phyloP scores from a whole-genome alignment of 2,113 vertebrate genomes.

The Emydocephalus ijimae region DNA sequence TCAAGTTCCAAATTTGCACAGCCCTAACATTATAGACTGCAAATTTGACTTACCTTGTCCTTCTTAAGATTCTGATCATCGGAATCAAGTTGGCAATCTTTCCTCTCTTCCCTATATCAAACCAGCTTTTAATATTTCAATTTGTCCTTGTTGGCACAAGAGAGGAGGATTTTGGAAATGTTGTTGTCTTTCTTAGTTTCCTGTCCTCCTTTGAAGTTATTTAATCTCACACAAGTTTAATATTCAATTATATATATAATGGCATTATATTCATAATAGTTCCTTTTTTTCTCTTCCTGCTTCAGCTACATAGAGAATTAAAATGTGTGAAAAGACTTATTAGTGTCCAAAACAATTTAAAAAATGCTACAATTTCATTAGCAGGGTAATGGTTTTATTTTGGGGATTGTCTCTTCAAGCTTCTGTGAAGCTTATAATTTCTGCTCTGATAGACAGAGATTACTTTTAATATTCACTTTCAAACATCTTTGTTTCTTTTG shows the following conservation, averaged over 20 bases:
- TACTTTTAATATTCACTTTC: conserved; percentile 56
- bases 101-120: background rate
- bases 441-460: conserved; percentile 63
- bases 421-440: conserved; percentile 62
- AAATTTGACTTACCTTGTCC: background rate
- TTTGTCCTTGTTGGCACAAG: background rate
- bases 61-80: background rate
- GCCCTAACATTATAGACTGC: background rate
- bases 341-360: conserved; percentile 45
- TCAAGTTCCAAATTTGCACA: background rate
- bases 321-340: conserved; percentile 26
- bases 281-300: conserved; percentile 13
- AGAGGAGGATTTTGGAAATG: background rate
- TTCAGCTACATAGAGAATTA: background rate
- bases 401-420: conserved; percentile 42
- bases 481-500: conserved; percentile 70
- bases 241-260: background rate
- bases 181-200: background rate
- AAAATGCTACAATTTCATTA: conserved; percentile 50
- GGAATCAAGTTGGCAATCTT: background rate
- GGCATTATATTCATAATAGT: background rate
- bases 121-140: background rate
- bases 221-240: background rate
- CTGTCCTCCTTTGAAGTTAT: background rate
- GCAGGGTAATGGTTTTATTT: conserved; percentile 40